Percentiles rank a stretch among this genome's conserved stretches.
These are phyloP conservation scores for Hestina assimilis DNA, from an alignment of 1,140 invertebrate species.

Conservation along the genomic window DNA sequence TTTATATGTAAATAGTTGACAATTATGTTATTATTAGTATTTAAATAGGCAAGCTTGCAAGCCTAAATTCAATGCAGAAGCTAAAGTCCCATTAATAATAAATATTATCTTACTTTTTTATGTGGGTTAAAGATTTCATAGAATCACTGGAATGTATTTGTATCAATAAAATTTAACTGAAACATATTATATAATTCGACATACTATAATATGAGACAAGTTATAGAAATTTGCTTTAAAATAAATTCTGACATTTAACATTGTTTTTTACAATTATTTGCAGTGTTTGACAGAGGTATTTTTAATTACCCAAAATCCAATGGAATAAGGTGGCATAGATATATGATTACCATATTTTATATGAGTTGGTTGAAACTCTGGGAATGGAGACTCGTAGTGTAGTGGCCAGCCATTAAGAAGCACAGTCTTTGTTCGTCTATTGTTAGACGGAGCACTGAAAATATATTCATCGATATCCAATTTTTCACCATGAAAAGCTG, in stretches of 20 bases:
- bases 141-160: constrained; percentile 8
- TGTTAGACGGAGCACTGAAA: constrained; percentile 63
- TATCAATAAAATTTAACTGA: too few species aligned
- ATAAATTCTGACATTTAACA: not conserved
- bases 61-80: too few species aligned
- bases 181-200: too few species aligned
- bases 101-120: too few species aligned
- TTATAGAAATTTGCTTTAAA: not conserved
- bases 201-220: not conserved
- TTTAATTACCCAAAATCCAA: constrained; percentile 81
- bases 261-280: constrained; percentile 26
- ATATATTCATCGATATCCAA: constrained; percentile 67
- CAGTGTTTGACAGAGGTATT: constrained; percentile 64
- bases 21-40: not conserved
- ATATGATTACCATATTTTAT: constrained; percentile 65
- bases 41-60: too few species aligned
- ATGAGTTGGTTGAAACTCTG: constrained; percentile 74
- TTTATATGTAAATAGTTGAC: not conserved
- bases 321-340: constrained; percentile 79
- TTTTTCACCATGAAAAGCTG: constrained; percentile 53
- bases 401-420: constrained; percentile 79
- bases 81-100: too few species aligned
- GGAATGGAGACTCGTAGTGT: constrained; percentile 72
- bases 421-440: constrained; percentile 76
- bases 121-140: not conserved